Conservation (phyloP, 2,888 invertebrate species). For the Plemyria rubiginata region DNA sequence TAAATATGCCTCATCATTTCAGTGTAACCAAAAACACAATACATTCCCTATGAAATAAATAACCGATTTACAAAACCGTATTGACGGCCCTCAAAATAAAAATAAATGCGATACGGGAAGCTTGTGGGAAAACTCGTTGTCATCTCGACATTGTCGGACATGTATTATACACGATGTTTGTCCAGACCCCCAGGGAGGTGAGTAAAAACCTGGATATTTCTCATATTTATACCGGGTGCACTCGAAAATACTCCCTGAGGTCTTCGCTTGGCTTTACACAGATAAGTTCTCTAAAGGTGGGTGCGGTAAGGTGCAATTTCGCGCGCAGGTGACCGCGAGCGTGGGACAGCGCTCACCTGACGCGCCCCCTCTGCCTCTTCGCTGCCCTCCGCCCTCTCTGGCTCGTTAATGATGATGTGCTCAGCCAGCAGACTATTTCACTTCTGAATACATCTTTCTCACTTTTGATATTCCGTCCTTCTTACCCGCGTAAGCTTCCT, state of each 20-base stretch:
- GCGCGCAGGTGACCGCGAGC: conserved; percentile 74
- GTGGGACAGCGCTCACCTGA: conserved; percentile 86
- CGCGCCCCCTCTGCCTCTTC: conserved; percentile 85
- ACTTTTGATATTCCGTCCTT: conserved; percentile 80
- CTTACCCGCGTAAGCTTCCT: conserved; percentile 55
- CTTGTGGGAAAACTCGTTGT: conserved; percentile 63
- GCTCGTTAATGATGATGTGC: conserved; percentile 92
- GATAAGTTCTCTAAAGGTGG: conserved; percentile 66
- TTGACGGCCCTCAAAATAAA: conserved; percentile 47
- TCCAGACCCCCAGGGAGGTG: conserved; percentile 65
- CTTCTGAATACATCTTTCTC: conserved; percentile 88
- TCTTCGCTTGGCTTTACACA: conserved; percentile 60
- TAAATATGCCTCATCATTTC: neutral
- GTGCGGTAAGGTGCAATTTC: conserved; percentile 73
- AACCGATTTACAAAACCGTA: conserved; percentile 34
- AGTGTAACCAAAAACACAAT: conserved; percentile 15
- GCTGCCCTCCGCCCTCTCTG: conserved; percentile 85
- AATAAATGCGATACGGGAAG: conserved; percentile 48
- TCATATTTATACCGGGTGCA: conserved; percentile 84
- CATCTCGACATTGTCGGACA: conserved; percentile 73
- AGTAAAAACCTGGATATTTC: conserved; percentile 81
- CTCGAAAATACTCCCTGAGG: conserved; percentile 80
- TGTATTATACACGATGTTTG: conserved; percentile 74
- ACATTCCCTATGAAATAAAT: conserved; percentile 18
- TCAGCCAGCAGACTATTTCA: conserved; percentile 90